phyloP scores from a whole-genome alignment of 1,140 invertebrate genomes.

The Saccostrea cuccullata region DNA sequence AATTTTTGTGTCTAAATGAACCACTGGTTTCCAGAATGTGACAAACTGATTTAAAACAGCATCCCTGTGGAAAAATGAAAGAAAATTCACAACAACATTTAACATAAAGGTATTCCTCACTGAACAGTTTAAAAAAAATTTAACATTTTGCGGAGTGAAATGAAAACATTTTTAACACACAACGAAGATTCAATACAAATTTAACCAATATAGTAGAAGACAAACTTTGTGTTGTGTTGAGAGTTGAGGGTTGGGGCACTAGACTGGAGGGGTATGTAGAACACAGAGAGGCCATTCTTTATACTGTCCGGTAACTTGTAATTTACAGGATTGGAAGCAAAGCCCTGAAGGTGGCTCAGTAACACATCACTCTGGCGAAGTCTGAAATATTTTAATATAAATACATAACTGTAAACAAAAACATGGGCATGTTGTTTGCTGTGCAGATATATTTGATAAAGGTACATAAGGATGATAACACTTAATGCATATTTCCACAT shows the following conservation, averaged over 20 bases:
- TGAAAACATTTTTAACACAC: too few relatives aligned
- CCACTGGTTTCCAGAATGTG: conserved; percentile 87
- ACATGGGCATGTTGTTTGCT: too few relatives aligned
- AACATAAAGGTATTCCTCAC: too few relatives aligned
- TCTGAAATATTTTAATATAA: conserved; percentile 63
- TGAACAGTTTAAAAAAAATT: too few relatives aligned
- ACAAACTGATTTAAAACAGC: conserved; percentile 84
- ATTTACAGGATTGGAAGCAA: conserved; percentile 83
- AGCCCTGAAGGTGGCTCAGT: conserved; percentile 87
- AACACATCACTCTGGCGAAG: conserved; percentile 86
- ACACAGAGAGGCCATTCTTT: conserved; percentile 87
- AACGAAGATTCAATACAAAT: too few relatives aligned
- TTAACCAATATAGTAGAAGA: neutral
- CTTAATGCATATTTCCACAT: too few relatives aligned
- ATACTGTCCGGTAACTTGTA: conserved; percentile 87
- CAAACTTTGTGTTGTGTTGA: conserved; percentile 72
- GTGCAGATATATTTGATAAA: too few relatives aligned
- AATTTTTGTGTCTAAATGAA: conserved; percentile 83
- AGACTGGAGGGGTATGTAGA: conserved; percentile 82
- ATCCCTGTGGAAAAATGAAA: conserved; percentile 80
- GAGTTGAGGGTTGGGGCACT: conserved; percentile 74
- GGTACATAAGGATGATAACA: too few relatives aligned
- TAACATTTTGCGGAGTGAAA: too few relatives aligned
- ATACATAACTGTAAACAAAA: too few relatives aligned
- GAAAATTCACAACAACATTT: neutral